Base-by-base conservation (phyloP, 2,113 vertebrate genomes). In the Andinoacara biseriatus region DNA sequence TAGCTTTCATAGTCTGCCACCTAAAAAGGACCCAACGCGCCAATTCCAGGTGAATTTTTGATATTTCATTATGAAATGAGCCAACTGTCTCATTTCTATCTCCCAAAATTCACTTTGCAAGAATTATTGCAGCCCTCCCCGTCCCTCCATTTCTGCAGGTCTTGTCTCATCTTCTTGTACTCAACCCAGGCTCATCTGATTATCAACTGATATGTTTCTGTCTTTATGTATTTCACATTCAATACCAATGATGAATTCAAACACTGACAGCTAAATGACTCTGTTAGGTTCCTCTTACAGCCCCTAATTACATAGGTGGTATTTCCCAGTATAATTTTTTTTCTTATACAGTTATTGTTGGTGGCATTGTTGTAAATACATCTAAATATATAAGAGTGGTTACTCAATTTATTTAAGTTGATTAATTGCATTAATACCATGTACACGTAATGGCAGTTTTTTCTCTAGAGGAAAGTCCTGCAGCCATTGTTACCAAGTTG, bases 61-160 rank as follows among this genome's bases (percentile, higher is more conserved):
- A 87, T 87, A 87, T 91, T 89, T 86, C 76, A 81, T 87, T 72
- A 85, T 89, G 46, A 88, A 85, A 83, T 35, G 46, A 86, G 81
- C 74, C 79, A 29, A 83, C 57, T 60, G 86, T 87, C 74, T 83
- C 61, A 38, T 89, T 85, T 83, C 82, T 85, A 80, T 87, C 56
- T 80, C 22, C 2, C 17, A 80, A 58, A 83, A 81, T 88, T 87
- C 80, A 46, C n/a, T 86, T 87, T 72, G 67, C 78, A 80, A 86
- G 82, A 87, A 81, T 80, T 54, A 82, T 10, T 76, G 78, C 69
- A 22, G 43, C 57, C 59, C 54, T 43, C 33, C 60, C 46, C 6
- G 2, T 59, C 20, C 31, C 49, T 61, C 59, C 49, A 33, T 67
- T 54, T 29, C 78, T 49, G 2, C 72, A 49, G 17, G 76, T 65